Evolutionary conservation across 1,140 invertebrate genomes (phyloP).

Genomic region (Pararge aegeria): DNA sequence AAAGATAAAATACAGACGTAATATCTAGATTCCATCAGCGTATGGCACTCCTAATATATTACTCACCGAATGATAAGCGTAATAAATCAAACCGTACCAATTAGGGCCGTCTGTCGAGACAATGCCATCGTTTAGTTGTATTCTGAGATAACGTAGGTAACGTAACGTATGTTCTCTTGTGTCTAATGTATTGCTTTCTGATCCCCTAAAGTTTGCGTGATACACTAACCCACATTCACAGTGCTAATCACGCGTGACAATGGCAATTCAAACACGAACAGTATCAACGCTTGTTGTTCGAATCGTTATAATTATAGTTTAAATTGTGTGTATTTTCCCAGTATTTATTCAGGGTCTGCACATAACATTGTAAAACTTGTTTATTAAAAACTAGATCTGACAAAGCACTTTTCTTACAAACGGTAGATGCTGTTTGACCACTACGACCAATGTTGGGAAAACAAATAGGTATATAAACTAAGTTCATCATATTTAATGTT

Average conservation of each 20-base stretch:
- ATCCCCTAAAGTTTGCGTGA: slow-evolving; percentile 31
- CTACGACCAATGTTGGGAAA: too few species aligned
- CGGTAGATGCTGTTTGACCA: too few species aligned
- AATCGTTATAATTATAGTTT: background rate
- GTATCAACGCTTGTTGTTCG: background rate
- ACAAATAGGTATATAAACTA: too few species aligned
- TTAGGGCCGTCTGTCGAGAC: slow-evolving; percentile 4
- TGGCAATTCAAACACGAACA: slow-evolving; percentile 22
- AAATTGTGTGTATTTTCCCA: background rate
- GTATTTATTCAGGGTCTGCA: background rate
- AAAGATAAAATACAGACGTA: too few species aligned
- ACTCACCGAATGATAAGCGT: slow-evolving; percentile 3
- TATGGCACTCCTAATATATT: too few species aligned
- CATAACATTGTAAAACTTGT: background rate
- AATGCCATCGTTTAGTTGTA: slow-evolving; percentile 18
- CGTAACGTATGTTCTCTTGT: background rate
- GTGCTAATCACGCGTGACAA: slow-evolving; percentile 51
- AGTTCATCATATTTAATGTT: too few species aligned
- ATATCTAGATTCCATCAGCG: too few species aligned
- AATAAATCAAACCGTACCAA: slow-evolving; percentile 17
- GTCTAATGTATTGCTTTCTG: slow-evolving; percentile 25
- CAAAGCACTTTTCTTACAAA: too few species aligned
- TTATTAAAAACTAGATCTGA: too few species aligned
- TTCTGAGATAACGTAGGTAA: slow-evolving; percentile 17
- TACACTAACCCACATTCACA: slow-evolving; percentile 51